Base-by-base conservation (phyloP, 2,113 vertebrate genomes). In the Ochotona curzoniae region DNA sequence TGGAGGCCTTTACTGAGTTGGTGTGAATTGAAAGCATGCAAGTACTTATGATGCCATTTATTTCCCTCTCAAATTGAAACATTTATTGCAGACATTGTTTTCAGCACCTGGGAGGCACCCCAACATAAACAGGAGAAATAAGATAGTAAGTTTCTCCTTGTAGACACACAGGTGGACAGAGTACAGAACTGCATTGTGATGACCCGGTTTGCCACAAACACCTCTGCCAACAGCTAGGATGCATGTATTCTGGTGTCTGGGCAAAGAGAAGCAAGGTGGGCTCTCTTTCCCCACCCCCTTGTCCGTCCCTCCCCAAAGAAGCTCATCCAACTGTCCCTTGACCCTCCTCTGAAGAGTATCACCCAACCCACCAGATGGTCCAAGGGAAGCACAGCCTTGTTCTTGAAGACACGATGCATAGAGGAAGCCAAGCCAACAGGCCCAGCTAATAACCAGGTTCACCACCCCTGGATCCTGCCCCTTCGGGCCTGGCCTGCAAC, bases 1-100 rank as follows among this genome's bases (percentile, higher is more conserved):
- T 82, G 82, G 11, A 70, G 6, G 9, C 54, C 87, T 67, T 83
- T 20, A 69, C 1, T 79, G 83, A 89, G 20, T 80, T 83, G 13
- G 5, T 51, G 49, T 17, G 64, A 89, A 35, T 23, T n/a, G 80
- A 84, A 93, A 94, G 17, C 35, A 38, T 69, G 57, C 5, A 81
- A 30, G 69, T 78, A 66, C 13, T 91, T 91, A 60, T 70, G 21
- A 82, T 13, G 61, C 38, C 82, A 73, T 80, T 60, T 67, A 89
- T 91, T 80, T 91, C 69, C 67, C 73, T 89, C 82, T 4, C 49
- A 78, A 91, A 21, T 35, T 92, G 32, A 20, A 2, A 66, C 76
- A 10, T 32, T 79, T 73, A 73, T 78, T 64, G 44, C 12, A 63
- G 76, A 57, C 8, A 35, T 94, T 82, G 3, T 80, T 88, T 87